Conservation (phyloP, 1,140 invertebrate genomes). For the Brachionus rubens region DNA sequence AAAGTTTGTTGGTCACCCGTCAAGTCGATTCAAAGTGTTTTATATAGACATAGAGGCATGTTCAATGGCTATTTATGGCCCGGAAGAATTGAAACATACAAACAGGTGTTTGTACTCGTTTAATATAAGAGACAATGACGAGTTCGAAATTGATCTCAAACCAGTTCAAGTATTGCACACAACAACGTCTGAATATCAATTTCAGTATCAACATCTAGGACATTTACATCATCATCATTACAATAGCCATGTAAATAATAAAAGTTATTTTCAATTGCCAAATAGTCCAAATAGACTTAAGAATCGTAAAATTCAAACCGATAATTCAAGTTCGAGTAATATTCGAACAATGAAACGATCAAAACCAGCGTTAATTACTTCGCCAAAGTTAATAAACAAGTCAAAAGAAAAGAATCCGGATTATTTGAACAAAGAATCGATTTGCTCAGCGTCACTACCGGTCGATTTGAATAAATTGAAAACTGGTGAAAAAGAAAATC, state of each 20-base stretch:
- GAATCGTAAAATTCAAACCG: neutral
- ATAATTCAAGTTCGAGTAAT: neutral
- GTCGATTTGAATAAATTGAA: neutral
- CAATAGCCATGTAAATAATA: slow-evolving; percentile 38
- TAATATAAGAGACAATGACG: slow-evolving; percentile 81
- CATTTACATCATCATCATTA: slow-evolving; percentile 45
- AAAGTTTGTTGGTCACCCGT: slow-evolving; percentile 72
- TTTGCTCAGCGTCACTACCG: slow-evolving; percentile 16
- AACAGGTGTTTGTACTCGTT: slow-evolving; percentile 81
- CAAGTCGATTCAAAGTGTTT: slow-evolving; percentile 73
- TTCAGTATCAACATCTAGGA: slow-evolving; percentile 9
- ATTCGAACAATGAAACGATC: neutral
- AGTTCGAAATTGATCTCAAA: slow-evolving; percentile 75
- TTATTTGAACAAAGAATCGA: neutral
- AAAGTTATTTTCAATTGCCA: slow-evolving; percentile 35
- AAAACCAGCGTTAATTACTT: neutral
- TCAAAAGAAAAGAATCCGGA: neutral
- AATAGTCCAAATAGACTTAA: neutral
- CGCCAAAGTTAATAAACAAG: neutral
- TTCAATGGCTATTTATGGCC: slow-evolving; percentile 63
- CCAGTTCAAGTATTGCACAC: neutral
- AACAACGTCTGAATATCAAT: slow-evolving; percentile 10
- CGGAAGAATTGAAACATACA: slow-evolving; percentile 81
- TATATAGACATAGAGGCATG: slow-evolving; percentile 74
- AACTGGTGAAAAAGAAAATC: neutral